Evolutionary conservation across 92 coral and sea anemone genomes (phyloP).

Genomic region (Muricea muricata): DNA sequence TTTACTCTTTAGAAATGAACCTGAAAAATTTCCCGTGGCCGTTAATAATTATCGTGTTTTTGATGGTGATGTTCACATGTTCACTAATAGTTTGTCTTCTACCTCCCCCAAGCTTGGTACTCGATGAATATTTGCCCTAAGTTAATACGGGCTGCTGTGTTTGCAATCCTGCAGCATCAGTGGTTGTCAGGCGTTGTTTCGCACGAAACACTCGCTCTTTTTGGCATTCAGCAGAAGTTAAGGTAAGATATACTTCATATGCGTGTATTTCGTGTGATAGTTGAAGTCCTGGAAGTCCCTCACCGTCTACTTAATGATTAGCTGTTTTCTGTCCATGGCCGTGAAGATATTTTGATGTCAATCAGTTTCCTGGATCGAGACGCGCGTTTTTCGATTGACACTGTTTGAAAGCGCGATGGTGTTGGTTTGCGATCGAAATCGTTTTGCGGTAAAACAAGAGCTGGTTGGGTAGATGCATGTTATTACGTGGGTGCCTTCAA

Average conservation of each 20-base stretch:
- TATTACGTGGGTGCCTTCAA: background rate
- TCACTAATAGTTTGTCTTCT: constrained; percentile 29
- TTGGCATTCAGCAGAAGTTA: constrained; percentile 25
- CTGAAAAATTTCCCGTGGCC: background rate
- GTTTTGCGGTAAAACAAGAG: background rate
- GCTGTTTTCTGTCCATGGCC: constrained; percentile 3
- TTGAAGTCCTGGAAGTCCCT: constrained; percentile 12
- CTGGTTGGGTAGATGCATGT: background rate
- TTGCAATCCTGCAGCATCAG: constrained; percentile 37
- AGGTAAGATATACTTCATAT: constrained; percentile 10
- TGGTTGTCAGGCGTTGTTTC: constrained; percentile 32
- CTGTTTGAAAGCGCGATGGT: background rate
- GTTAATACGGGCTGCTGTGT: background rate
- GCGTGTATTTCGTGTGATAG: background rate
- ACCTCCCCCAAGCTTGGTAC: constrained; percentile 23
- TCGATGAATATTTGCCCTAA: constrained; percentile 19
- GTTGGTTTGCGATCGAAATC: background rate
- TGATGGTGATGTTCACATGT: constrained; percentile 26
- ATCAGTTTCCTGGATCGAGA: background rate
- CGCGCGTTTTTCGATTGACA: background rate
- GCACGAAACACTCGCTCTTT: constrained; percentile 23
- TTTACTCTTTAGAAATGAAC: background rate
- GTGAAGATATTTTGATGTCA: background rate
- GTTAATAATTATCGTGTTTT: background rate
- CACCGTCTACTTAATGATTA: background rate